Percentiles rank a stretch among this genome's conserved stretches.
Evolutionary conservation across 2,113 vertebrate genomes (phyloP).

Genomic region (Falcunculus frontatus): DNA sequence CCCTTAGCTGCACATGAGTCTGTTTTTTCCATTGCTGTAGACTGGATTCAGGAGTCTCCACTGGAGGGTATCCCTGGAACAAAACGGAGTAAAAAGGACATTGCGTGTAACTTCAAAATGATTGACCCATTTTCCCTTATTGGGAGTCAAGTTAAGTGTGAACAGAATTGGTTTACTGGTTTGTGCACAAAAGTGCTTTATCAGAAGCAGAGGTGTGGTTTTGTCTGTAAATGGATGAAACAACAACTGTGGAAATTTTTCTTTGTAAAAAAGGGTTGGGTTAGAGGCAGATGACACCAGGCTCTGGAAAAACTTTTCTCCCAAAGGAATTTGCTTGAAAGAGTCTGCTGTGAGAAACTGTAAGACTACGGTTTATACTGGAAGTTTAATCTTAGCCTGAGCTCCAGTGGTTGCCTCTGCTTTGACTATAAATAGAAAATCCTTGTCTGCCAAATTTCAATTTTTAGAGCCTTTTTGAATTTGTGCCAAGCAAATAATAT

Average conservation of each 20-base stretch:
- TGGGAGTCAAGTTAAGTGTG: constrained; percentile 46
- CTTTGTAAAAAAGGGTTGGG: neutral
- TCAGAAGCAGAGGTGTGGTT: constrained; percentile 15
- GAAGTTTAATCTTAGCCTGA: constrained; percentile 7
- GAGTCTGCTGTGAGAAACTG: constrained; percentile 41
- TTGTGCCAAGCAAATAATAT: constrained; percentile 27
- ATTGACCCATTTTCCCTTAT: constrained; percentile 42
- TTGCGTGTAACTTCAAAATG: neutral
- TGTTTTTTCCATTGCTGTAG: neutral
- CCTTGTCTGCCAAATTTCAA: constrained; percentile 5
- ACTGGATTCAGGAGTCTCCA: neutral
- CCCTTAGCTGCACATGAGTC: neutral
- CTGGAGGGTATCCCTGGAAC: neutral
- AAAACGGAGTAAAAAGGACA: neutral
- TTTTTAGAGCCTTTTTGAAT: constrained; percentile 39
- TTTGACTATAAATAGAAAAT: constrained; percentile 44
- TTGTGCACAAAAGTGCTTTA: constrained; percentile 14
- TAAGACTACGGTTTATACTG: constrained; percentile 5
- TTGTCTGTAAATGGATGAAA: neutral
- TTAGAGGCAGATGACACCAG: constrained; percentile 22
- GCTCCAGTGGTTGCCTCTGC: neutral
- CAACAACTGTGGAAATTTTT: constrained; percentile 14
- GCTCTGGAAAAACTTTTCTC: constrained; percentile 27
- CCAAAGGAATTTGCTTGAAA: constrained; percentile 36
- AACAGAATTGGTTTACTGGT: neutral